Evolutionary conservation across 2,113 vertebrate species (phyloP).

Genomic region (Mus pahari): DNA sequence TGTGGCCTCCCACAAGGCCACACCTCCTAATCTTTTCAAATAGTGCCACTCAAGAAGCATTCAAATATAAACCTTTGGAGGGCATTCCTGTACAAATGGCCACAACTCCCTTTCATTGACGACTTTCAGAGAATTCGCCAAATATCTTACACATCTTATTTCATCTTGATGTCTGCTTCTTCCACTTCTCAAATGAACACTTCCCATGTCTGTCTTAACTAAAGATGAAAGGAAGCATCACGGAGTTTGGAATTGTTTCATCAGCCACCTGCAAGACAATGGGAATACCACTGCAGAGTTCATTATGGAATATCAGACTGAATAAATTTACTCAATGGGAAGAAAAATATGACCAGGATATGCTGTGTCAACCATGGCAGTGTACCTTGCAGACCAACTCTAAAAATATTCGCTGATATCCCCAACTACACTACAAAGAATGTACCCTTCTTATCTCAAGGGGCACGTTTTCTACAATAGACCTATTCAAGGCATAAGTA

Average conservation of each 20-base stretch:
- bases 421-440: not conserved
- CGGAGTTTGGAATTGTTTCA: not conserved
- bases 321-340: not conserved
- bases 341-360: not conserved
- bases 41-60: not conserved
- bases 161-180: not conserved
- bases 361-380: not conserved
- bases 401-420: not conserved
- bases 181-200: not conserved
- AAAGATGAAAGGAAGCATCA: not conserved
- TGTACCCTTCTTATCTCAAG: not conserved
- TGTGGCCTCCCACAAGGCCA: not conserved
- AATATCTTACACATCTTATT: not conserved
- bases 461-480: not conserved
- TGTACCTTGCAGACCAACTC: not conserved
- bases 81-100: not conserved
- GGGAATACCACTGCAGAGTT: not conserved
- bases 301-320: not conserved
- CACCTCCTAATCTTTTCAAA: not conserved
- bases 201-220: not conserved
- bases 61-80: not conserved
- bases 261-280: not conserved
- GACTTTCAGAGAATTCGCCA: not conserved
- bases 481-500: not conserved
- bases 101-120: not conserved